phyloP scores from a whole-genome alignment of 2,888 invertebrate genomes.

The Drosophila siamana region DNA sequence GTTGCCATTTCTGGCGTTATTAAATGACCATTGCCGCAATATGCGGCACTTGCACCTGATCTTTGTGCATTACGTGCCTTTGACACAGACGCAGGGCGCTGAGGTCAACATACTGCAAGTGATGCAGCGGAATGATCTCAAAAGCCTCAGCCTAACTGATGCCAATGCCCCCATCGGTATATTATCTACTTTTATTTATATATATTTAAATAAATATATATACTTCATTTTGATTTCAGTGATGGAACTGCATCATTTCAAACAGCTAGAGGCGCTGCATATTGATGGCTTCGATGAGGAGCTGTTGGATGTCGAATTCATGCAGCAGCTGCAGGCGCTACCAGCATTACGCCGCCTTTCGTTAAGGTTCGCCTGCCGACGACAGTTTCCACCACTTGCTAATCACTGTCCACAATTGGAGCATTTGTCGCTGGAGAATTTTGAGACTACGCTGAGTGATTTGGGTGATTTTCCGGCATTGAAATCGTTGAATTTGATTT shows the following conservation, averaged over 20 bases:
- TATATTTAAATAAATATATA: not conserved
- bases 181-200: not conserved
- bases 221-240: slow-evolving; percentile 34
- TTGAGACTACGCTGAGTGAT: slow-evolving; percentile 41
- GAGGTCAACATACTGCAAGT: slow-evolving; percentile 36
- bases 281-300: slow-evolving; percentile 62
- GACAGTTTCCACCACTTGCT: slow-evolving; percentile 30
- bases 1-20: slow-evolving; percentile 47
- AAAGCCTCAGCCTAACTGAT: slow-evolving; percentile 59
- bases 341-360: slow-evolving; percentile 36
- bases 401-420: slow-evolving; percentile 44
- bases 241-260: slow-evolving; percentile 48
- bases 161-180: slow-evolving; percentile 50
- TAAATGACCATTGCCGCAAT: slow-evolving; percentile 47
- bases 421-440: slow-evolving; percentile 62
- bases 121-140: slow-evolving; percentile 42
- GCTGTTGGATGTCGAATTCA: slow-evolving; percentile 40
- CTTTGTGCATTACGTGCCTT: slow-evolving; percentile 50
- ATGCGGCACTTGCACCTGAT: slow-evolving; percentile 53
- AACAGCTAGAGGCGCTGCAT: slow-evolving; percentile 42
- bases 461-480: slow-evolving; percentile 50
- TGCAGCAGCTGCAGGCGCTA: slow-evolving; percentile 38
- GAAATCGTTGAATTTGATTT: slow-evolving; percentile 49
- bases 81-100: slow-evolving; percentile 7
- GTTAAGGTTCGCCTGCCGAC: slow-evolving; percentile 44